Evolutionary conservation across 2,888 invertebrate genomes (phyloP).

Genomic region (Oscheius sp.): DNA sequence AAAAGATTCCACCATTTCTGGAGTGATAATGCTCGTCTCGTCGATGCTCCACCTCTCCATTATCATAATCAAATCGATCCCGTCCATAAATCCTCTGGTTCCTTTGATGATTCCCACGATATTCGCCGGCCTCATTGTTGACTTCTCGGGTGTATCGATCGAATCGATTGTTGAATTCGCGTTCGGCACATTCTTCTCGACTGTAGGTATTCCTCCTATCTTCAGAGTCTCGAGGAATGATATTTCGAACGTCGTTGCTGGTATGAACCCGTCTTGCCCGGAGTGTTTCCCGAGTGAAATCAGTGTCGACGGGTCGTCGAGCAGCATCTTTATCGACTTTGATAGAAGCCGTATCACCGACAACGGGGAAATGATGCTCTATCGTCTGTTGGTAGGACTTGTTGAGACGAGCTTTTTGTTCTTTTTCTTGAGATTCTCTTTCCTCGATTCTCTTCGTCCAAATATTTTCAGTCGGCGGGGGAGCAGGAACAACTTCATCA

Average conservation of each 20-base stretch:
- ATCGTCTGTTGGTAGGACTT: constrained; percentile 47
- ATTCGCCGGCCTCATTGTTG: constrained; percentile 13
- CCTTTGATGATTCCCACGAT: not conserved
- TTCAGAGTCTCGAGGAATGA: constrained; percentile 8
- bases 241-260: constrained; percentile 49
- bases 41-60: not conserved
- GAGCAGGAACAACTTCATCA: constrained; percentile 36
- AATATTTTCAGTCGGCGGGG: constrained; percentile 59
- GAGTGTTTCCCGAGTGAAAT: constrained; percentile 48
- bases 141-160: not conserved
- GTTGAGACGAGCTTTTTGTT: too few relatives aligned
- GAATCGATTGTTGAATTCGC: constrained; percentile 21
- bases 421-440: constrained; percentile 53
- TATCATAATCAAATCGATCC: not conserved
- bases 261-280: constrained; percentile 46
- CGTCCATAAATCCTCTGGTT: not conserved
- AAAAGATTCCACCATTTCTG: not conserved
- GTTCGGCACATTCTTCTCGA: constrained; percentile 12
- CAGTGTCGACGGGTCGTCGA: constrained; percentile 43
- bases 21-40: not conserved
- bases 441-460: constrained; percentile 68
- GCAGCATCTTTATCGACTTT: constrained; percentile 53
- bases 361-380: constrained; percentile 56
- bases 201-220: not conserved
- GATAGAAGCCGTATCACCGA: constrained; percentile 44